Base-by-base conservation (phyloP, 2,888 invertebrate species). In the Pegoplata infirma region DNA sequence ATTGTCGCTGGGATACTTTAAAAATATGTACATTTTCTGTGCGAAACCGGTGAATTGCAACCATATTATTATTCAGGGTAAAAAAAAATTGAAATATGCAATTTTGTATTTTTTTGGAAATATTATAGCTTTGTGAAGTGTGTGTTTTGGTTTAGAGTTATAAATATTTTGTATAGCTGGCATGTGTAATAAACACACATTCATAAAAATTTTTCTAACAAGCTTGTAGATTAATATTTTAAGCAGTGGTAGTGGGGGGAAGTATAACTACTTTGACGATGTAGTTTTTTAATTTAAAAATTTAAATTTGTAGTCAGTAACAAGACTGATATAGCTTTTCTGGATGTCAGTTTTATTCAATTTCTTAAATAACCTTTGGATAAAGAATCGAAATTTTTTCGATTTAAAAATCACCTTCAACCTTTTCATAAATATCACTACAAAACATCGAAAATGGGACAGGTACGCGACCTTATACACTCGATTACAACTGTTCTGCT, bases 161-260 rank as follows among this genome's bases (percentile, higher is more conserved):
- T 28, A 49, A 59, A 55, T 67, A 53, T 67, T 59, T 53, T 32
- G 19, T 25, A 23, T 23, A n/a, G n/a, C n/a, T n/a, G 17, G 36
- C 32, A 56, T 14, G 12, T 36, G 2, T 7, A 51, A 23, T 51
- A 17, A 5, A 40, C 10, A 49, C 25, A 46, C 28, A 55, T 46
- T 59, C 64, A 74, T 49, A 67, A n/a, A n/a, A 59, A 53, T 68
- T 53, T 56, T 28, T 59, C 32, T 36, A 25, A 40, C 21, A 23
- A 16, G n/a, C 36, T n/a, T n/a, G 36, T 40, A 36, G 14, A 64
- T 64, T 12, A 53, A 16, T 17, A 53, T 25, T n/a, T 28, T 40
- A 1, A 8, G 23, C 19, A 19, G 28, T 32, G 12, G 21, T 25
- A 10, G 4, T 14, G 28, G 17, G 23, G 55, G 40, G 51, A 53